Evolutionary conservation across 2,888 invertebrate genomes (phyloP).

Genomic region (Idaea dimidiata): DNA sequence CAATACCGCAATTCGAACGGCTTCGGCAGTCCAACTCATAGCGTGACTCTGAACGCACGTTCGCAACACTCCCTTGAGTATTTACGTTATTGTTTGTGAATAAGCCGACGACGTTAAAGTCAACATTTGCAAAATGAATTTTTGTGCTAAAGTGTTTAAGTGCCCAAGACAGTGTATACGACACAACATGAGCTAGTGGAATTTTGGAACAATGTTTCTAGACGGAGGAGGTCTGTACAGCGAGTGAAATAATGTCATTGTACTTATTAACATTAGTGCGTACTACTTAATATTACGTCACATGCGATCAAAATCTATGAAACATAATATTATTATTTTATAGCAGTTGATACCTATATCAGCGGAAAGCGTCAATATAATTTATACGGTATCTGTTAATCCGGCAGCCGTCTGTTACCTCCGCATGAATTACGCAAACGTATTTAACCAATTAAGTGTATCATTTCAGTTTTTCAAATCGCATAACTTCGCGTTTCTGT

Average conservation of each 20-base stretch:
- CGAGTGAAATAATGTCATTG: background rate
- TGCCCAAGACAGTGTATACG: slow-evolving; percentile 56
- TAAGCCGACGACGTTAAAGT: slow-evolving; percentile 47
- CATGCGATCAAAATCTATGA: background rate
- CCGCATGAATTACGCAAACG: slow-evolving; percentile 13
- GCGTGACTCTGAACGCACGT: slow-evolving; percentile 63
- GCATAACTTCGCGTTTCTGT: slow-evolving; percentile 35
- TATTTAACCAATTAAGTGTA: slow-evolving; percentile 29
- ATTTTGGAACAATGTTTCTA: slow-evolving; percentile 64
- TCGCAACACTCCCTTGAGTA: slow-evolving; percentile 47
- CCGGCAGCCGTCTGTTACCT: background rate
- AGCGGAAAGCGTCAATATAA: background rate
- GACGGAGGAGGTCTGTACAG: slow-evolving; percentile 71
- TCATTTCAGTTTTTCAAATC: slow-evolving; percentile 28
- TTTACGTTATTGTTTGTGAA: slow-evolving; percentile 45
- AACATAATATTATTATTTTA: background rate
- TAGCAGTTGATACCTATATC: background rate
- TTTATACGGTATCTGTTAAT: background rate
- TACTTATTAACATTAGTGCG: background rate
- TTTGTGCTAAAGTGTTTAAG: slow-evolving; percentile 60
- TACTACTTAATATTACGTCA: background rate
- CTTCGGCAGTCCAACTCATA: slow-evolving; percentile 60
- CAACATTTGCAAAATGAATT: slow-evolving; percentile 61
- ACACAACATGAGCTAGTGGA: slow-evolving; percentile 59
- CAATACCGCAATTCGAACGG: slow-evolving; percentile 36